Evolutionary conservation across 1,140 invertebrate genomes (phyloP).

Genomic region (Drosophila miranda): DNA sequence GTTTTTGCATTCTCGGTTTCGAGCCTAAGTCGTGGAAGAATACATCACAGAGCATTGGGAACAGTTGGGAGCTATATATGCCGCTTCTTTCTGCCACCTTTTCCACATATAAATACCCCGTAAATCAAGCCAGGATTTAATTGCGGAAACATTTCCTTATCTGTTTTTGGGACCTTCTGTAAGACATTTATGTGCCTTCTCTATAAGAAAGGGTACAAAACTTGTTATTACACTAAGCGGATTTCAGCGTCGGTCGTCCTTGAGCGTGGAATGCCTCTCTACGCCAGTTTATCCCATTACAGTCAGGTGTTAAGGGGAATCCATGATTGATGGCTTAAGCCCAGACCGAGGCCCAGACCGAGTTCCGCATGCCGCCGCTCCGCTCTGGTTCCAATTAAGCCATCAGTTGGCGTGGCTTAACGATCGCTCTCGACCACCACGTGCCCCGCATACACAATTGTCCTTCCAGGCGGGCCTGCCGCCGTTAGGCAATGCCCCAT

Average conservation of each 20-base stretch:
- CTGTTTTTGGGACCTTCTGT: background rate
- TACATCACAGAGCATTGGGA: no score
- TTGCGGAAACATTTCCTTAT: no score
- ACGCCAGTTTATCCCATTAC: background rate
- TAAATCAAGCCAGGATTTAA: no score
- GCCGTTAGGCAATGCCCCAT: slow-evolving; percentile 54
- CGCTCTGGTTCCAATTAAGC: slow-evolving; percentile 54
- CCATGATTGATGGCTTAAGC: slow-evolving; percentile 70
- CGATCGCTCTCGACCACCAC: slow-evolving; percentile 56
- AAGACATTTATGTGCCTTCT: background rate
- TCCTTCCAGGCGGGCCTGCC: slow-evolving; percentile 2
- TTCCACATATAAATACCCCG: background rate
- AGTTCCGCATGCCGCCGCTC: slow-evolving; percentile 61
- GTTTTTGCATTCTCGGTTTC: no score
- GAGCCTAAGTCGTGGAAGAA: no score
- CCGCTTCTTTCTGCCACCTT: background rate
- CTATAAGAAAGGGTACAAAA: slow-evolving; percentile 14
- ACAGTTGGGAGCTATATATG: no score
- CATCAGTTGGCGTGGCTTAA: slow-evolving; percentile 46
- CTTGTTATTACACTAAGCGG: slow-evolving; percentile 71
- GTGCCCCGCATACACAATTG: slow-evolving; percentile 56
- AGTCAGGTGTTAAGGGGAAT: slow-evolving; percentile 21
- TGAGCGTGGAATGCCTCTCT: slow-evolving; percentile 36
- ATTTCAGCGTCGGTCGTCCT: slow-evolving; percentile 59
- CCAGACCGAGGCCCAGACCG: slow-evolving; percentile 14